A percentile compares a stretch with the other conserved stretches of the same genome.
phyloP scores from a whole-genome alignment of 2,797 vertebrate genomes.

The Astyanax mexicanus region DNA sequence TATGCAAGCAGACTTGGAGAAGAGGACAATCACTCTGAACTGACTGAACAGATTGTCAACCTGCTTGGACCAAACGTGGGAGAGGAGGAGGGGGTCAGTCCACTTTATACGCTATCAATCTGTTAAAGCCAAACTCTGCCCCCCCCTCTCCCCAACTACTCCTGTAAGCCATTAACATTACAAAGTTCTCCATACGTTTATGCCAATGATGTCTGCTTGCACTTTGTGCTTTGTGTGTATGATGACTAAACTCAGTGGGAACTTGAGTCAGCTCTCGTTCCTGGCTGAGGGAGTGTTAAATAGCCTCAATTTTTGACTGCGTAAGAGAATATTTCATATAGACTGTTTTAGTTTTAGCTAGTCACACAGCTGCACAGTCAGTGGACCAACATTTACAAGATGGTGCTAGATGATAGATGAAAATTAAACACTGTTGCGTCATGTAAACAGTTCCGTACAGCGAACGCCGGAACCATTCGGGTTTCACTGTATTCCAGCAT shows the following conservation, averaged over 20 bases:
- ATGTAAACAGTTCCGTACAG: not conserved
- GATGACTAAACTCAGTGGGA: too few relatives aligned
- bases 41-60: not conserved
- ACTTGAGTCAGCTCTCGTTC: not conserved
- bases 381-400: constrained; percentile 3
- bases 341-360: not conserved
- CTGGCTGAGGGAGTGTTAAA: not conserved
- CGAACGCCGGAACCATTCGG: not conserved
- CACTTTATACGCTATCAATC: too few relatives aligned
- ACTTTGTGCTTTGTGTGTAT: not conserved
- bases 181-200: not conserved
- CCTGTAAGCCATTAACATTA: not conserved
- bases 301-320: not conserved
- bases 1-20: not conserved
- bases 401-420: not conserved
- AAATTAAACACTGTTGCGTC: not conserved
- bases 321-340: not conserved
- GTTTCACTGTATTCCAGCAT: not conserved
- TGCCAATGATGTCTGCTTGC: not conserved
- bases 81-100: not conserved
- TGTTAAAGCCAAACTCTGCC: not conserved
- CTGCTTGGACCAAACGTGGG: constrained; percentile 11
- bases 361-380: not conserved
- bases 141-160: not conserved
- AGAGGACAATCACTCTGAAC: constrained; percentile 2